Evolutionary conservation across 2,113 vertebrate species (phyloP).

Genomic region (Pleuronectes platessa): DNA sequence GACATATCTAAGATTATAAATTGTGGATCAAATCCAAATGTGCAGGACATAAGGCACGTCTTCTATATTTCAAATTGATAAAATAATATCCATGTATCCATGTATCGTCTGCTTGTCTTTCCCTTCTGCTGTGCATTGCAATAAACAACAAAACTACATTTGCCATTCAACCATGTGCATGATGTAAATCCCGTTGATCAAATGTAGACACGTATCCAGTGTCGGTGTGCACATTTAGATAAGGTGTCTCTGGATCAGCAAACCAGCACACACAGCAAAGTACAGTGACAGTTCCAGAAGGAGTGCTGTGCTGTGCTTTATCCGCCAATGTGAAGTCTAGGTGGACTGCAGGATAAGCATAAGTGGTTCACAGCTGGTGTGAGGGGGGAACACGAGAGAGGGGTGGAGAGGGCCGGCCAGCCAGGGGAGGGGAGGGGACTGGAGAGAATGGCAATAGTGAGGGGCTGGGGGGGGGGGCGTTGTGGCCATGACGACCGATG

Average conservation of each 20-base stretch:
- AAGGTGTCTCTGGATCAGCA: not conserved
- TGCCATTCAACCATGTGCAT: constrained; percentile 1
- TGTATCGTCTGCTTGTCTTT: not conserved
- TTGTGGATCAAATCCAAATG: not conserved
- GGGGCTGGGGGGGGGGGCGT: constrained; percentile 1
- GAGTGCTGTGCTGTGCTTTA: not conserved
- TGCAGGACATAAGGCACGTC: not conserved
- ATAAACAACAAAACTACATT: not conserved
- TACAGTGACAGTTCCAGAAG: not conserved
- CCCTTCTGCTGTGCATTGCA: too few species aligned
- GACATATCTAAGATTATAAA: not conserved
- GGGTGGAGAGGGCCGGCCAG: constrained; percentile 48
- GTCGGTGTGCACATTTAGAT: not conserved
- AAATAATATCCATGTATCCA: not conserved
- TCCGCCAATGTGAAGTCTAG: constrained; percentile 21
- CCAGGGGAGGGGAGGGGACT: constrained; percentile 13
- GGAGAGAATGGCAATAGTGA: constrained; percentile 26
- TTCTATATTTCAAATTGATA: not conserved
- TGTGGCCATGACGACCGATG: constrained; percentile 75
- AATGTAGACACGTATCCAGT: not conserved
- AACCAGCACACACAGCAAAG: constrained; percentile 1
- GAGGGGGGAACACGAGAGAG: constrained; percentile 66
- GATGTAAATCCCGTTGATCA: not conserved
- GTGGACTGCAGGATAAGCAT: constrained; percentile 67
- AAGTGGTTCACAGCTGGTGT: constrained; percentile 78